Evolutionary conservation across 1,140 invertebrate genomes (phyloP).

Genomic region (Apocrypta bakeri): DNA sequence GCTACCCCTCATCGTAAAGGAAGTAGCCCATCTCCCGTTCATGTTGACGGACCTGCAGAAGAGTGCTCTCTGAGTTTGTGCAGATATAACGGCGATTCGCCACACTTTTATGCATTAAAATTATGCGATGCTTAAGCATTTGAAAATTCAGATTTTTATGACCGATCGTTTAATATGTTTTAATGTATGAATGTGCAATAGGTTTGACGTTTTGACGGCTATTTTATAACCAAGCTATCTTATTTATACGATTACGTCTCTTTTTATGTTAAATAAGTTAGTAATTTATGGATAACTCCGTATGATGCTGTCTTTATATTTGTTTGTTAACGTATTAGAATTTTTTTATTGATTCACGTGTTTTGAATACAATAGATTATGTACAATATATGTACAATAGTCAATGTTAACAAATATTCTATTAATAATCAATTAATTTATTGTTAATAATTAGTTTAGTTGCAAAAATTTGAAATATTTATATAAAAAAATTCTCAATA

Average conservation of each 20-base stretch:
- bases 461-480: not conserved
- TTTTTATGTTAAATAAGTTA: slow-evolving; percentile 40
- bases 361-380: too few relatives aligned
- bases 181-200: slow-evolving; percentile 39
- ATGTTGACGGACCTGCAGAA: not conserved
- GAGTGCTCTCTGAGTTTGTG: not conserved
- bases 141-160: slow-evolving; percentile 54
- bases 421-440: too few relatives aligned
- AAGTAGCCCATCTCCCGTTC: slow-evolving; percentile 32
- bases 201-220: slow-evolving; percentile 45
- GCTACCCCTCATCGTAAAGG: slow-evolving; percentile 41
- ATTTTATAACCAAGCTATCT: slow-evolving; percentile 33
- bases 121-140: slow-evolving; percentile 49
- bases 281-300: slow-evolving; percentile 26
- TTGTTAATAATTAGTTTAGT: too few relatives aligned
- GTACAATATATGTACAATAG: too few relatives aligned
- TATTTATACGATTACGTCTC: slow-evolving; percentile 23
- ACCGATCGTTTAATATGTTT: slow-evolving; percentile 49
- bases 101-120: slow-evolving; percentile 45
- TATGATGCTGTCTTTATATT: not conserved
- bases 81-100: not conserved
- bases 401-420: too few relatives aligned
- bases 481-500: not conserved
- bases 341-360: too few relatives aligned
- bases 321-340: not conserved